phyloP scores from a whole-genome alignment of 2,888 invertebrate species.

The Trichogramma dendrolimi region DNA sequence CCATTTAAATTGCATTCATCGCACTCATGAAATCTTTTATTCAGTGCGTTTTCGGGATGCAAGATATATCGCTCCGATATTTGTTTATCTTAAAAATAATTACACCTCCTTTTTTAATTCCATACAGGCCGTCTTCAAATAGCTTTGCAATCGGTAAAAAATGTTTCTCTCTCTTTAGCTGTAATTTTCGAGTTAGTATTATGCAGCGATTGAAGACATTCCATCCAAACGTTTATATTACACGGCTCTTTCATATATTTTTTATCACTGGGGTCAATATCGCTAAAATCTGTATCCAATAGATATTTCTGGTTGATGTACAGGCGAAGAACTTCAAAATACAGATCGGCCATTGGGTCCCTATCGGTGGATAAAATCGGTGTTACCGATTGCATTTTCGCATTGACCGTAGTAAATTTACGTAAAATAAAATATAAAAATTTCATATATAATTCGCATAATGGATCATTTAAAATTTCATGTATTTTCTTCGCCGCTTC shows the following conservation, averaged over 20 bases:
- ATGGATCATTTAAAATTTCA: neutral
- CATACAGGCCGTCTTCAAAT: neutral
- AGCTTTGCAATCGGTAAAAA: neutral
- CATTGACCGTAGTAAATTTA: neutral
- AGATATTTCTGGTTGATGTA: neutral
- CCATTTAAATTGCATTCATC: too few relatives aligned
- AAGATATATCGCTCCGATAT: neutral
- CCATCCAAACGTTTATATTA: neutral
- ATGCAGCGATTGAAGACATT: neutral
- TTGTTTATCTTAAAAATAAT: too few relatives aligned
- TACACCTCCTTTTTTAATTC: neutral
- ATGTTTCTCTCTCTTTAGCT: neutral
- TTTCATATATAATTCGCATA: neutral
- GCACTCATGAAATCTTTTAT: neutral
- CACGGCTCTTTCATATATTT: neutral
- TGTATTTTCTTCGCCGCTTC: neutral
- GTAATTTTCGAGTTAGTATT: neutral
- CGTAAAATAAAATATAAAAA: too few relatives aligned
- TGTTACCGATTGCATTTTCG: neutral
- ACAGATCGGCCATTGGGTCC: neutral
- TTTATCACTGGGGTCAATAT: neutral
- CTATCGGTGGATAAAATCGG: neutral
- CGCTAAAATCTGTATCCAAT: neutral
- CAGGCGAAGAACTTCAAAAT: neutral
- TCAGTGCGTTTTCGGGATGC: neutral